Evolutionary conservation across 1,140 invertebrate genomes (phyloP).

Genomic region (Pemphigus obesinymphae): DNA sequence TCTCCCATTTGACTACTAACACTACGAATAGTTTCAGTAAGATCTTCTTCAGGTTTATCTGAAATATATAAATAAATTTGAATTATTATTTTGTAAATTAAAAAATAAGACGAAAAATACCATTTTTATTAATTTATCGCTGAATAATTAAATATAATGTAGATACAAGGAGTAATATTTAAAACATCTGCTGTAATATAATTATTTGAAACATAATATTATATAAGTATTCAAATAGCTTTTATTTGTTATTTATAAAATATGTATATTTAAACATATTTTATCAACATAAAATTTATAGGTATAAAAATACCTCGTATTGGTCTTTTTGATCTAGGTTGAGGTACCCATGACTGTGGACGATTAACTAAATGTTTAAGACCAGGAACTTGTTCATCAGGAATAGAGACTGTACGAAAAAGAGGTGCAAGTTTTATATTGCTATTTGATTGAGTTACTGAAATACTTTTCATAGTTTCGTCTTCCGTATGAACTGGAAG

Average conservation of each 20-base stretch:
- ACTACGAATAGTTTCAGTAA: constrained; percentile 43
- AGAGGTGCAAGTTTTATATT: neutral
- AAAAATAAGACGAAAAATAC: neutral
- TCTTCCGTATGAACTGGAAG: neutral
- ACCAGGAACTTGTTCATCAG: constrained; percentile 35
- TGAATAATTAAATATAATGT: too few relatives aligned
- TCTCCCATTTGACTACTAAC: constrained; percentile 48
- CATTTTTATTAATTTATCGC: too few relatives aligned
- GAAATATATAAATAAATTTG: neutral
- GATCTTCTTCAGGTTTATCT: neutral
- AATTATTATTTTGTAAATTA: neutral
- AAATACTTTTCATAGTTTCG: neutral
- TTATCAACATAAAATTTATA: neutral
- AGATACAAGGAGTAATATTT: too few relatives aligned
- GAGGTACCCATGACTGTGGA: constrained; percentile 19
- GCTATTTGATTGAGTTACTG: neutral
- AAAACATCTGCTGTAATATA: too few relatives aligned
- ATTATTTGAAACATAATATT: too few relatives aligned
- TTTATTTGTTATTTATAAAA: too few relatives aligned
- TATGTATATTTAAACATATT: too few relatives aligned
- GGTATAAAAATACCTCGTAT: neutral
- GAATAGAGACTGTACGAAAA: constrained; percentile 22
- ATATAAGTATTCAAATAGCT: too few relatives aligned
- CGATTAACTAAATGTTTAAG: constrained; percentile 28
- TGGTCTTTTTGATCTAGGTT: constrained; percentile 24